A percentile compares a stretch with the other conserved stretches of the same genome.
Conservation (phyloP, 2,113 vertebrate species). For the Oreochromis niloticus region DNA sequence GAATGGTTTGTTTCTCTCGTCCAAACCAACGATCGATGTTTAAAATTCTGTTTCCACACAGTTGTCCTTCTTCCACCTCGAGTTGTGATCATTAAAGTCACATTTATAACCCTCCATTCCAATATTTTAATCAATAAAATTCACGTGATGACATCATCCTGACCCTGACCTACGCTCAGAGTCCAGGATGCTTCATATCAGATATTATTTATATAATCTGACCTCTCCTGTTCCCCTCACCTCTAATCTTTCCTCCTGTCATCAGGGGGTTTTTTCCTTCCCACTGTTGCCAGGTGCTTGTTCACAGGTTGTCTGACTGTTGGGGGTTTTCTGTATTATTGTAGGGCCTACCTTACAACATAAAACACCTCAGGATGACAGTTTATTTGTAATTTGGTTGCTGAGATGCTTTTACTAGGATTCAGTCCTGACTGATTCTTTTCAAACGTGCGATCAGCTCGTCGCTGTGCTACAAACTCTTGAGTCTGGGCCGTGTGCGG, state of each 20-base stretch:
- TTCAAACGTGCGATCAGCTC: background rate
- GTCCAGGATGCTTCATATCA: background rate
- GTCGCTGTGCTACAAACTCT: fast-evolving
- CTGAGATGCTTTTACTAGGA: background rate
- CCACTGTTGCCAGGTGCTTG: too few relatives aligned
- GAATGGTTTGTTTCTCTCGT: background rate
- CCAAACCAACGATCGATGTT: background rate
- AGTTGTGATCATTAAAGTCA: background rate
- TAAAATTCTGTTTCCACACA: background rate
- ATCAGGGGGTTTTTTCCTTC: too few relatives aligned
- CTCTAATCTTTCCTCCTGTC: background rate
- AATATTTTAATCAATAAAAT: background rate
- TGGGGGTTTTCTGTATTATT: too few relatives aligned
- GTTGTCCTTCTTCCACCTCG: background rate
- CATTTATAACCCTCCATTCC: background rate
- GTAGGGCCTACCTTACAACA: too few relatives aligned
- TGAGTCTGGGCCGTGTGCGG: background rate
- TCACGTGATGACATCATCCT: background rate
- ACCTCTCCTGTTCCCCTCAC: background rate
- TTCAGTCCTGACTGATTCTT: background rate
- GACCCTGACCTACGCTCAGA: too few relatives aligned
- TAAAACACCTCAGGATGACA: too few relatives aligned
- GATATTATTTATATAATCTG: background rate
- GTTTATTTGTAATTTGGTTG: too few relatives aligned
- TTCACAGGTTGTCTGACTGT: too few relatives aligned